Conservation (phyloP, 1,140 invertebrate genomes). For the Polypedilum vanderplanki region DNA sequence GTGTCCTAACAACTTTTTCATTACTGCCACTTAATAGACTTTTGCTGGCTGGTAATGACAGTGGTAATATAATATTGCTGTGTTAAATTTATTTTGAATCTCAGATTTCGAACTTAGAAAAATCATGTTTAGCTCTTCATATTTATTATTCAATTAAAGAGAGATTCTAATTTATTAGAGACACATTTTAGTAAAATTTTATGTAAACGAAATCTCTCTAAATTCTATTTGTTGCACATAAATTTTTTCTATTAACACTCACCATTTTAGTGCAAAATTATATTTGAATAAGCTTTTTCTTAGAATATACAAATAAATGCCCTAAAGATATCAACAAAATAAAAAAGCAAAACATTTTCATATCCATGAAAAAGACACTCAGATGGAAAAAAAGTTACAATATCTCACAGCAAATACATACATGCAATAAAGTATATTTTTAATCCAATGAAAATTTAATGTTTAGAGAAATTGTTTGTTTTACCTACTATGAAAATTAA, state of each 20-base stretch:
- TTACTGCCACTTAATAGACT: slow-evolving; percentile 82
- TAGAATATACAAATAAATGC: too few relatives aligned
- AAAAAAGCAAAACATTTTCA: not conserved
- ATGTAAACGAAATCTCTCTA: too few relatives aligned
- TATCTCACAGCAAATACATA: not conserved
- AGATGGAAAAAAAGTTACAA: slow-evolving; percentile 2
- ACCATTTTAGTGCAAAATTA: too few relatives aligned
- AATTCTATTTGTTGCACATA: too few relatives aligned
- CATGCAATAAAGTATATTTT: not conserved
- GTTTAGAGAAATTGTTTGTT: too few relatives aligned
- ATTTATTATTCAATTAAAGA: too few relatives aligned
- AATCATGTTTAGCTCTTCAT: too few relatives aligned
- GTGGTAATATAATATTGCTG: slow-evolving; percentile 75
- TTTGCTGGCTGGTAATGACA: slow-evolving; percentile 82
- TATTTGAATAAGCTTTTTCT: too few relatives aligned
- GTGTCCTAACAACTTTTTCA: slow-evolving; percentile 80
- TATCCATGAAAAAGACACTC: slow-evolving; percentile 15
- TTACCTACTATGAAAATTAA: not conserved
- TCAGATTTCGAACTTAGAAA: too few relatives aligned
- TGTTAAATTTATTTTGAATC: slow-evolving; percentile 50
- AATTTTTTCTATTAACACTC: too few relatives aligned
- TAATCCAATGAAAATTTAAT: not conserved
- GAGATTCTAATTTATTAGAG: too few relatives aligned
- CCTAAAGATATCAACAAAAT: not conserved
- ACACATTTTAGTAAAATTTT: too few relatives aligned